Evolutionary conservation across 1,140 invertebrate species (phyloP), one percentile per base, ranked within the genome.

Genomic region (Dendrolimus kikuchii): DNA sequence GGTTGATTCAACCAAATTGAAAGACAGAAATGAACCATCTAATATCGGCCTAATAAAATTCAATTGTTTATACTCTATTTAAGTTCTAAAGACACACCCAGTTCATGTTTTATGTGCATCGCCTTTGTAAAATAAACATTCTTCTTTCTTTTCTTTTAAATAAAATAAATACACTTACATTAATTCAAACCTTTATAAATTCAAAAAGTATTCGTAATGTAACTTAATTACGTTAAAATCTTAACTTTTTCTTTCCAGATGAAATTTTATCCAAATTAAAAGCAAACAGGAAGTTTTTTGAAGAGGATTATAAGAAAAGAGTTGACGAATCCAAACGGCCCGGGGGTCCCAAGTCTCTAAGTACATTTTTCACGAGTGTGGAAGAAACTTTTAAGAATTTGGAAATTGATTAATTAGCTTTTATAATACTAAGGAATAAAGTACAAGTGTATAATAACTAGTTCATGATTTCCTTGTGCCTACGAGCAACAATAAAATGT

Each of bases 311-410:
- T 61, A 81, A 81, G 49, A 80, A 83, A 62, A 76, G 88, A 59
- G 88, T 92, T 0, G 86, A 92, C 55, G 92, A 92, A 70, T 84
- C 88, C 38, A 79, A 89, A 57, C 74, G 92, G 41, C 88, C 89
- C 0, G 91, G 89, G 5, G 92, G 92, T 57, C 88, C 89, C 5
- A 92, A 91, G 65, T 88, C 81, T 53, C 87, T 83, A 5, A 86
- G 84, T 0, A 89, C 90, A 48, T 69, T 92, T 7, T 92, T 92
- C 57, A 58, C 66, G 8, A 90, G 92, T 5, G 77, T 92, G 0
- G 91, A 93, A 68, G 91, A 90, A 8, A 90, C 90, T 46, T 92
- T 93, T 54, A 92, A 92, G 59, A 92, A 92, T 67, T 66, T 93
- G 8, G 89, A 91, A 49, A 89, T 93, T 46, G 92, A 92, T 88